phyloP scores from a whole-genome alignment of 2,113 vertebrate species.

The Phrynosoma platyrhinos region DNA sequence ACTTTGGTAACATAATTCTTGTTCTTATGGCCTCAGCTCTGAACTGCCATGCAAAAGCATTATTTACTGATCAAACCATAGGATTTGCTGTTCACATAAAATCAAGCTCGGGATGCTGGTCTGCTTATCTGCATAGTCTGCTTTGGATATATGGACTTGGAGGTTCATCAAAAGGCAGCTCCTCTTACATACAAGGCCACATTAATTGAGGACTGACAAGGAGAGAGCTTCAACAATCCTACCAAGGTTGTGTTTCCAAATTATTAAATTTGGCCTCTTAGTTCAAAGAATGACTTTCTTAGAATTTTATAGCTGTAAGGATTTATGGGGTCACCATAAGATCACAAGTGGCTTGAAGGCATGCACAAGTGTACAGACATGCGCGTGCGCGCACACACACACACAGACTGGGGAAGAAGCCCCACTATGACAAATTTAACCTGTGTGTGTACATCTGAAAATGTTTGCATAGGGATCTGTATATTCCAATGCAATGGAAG shows the following conservation, averaged over 20 bases:
- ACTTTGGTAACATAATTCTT: rapidly evolving
- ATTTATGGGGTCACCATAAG: no score
- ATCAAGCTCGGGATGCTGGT: neutral
- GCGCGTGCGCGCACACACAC: no score
- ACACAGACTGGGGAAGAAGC: no score
- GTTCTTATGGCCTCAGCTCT: neutral
- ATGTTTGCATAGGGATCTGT: no score
- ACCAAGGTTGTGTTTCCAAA: neutral
- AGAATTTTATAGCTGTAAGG: neutral
- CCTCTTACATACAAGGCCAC: neutral
- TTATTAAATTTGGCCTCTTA: neutral
- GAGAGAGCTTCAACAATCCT: neutral
- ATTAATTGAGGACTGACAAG: neutral
- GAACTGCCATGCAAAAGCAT: neutral
- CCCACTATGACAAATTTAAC: neutral
- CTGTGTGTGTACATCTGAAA: no score
- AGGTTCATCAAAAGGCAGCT: neutral
- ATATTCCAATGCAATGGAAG: no score
- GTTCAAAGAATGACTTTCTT: no score
- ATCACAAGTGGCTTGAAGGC: no score
- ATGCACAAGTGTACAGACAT: no score
- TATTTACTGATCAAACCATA: neutral
- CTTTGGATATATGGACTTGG: neutral
- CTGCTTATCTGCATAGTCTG: neutral
- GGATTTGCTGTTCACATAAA: neutral